Conservation (phyloP, 2,888 invertebrate species). For the Merodon equestris region DNA sequence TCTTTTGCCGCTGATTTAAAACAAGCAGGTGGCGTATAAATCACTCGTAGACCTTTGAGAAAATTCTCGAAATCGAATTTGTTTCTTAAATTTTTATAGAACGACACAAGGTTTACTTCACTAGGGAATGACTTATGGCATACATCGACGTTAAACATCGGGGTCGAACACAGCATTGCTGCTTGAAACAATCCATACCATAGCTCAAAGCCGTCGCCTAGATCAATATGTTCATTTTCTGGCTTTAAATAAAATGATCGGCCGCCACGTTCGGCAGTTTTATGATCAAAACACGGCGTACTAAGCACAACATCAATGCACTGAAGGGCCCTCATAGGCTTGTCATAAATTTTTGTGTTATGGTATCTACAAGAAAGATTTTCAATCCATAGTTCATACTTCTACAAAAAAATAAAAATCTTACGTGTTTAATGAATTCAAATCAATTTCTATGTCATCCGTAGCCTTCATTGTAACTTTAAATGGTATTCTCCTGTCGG, state of each 20-base stretch:
- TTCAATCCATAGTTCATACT: too few relatives aligned
- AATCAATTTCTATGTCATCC: slow-evolving; percentile 71
- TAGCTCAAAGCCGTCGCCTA: slow-evolving; percentile 91
- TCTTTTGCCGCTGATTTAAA: slow-evolving; percentile 71
- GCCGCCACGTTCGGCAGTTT: slow-evolving; percentile 73
- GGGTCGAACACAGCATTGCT: slow-evolving; percentile 92
- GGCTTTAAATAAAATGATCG: slow-evolving; percentile 87
- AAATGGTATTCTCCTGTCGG: slow-evolving; percentile 69
- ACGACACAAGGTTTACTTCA: slow-evolving; percentile 54
- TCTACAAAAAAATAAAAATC: not conserved
- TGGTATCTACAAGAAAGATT: slow-evolving; percentile 74
- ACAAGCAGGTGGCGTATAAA: slow-evolving; percentile 73
- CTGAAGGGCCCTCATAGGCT: slow-evolving; percentile 80
- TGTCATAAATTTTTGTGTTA: slow-evolving; percentile 74
- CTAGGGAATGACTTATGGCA: slow-evolving; percentile 89
- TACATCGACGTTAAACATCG: slow-evolving; percentile 94
- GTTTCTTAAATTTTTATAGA: not conserved
- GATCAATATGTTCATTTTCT: slow-evolving; percentile 76
- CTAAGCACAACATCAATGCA: slow-evolving; percentile 85
- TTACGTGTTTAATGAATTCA: slow-evolving; percentile 73
- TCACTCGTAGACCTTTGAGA: slow-evolving; percentile 72
- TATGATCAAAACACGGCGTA: slow-evolving; percentile 76
- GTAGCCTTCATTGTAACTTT: slow-evolving; percentile 74
- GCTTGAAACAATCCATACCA: slow-evolving; percentile 97
- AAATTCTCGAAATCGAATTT: slow-evolving; percentile 48